A percentile compares a stretch with the other conserved stretches of the same genome.
phyloP scores from a whole-genome alignment of 2,113 vertebrate genomes.

The Ciconia stormi region DNA sequence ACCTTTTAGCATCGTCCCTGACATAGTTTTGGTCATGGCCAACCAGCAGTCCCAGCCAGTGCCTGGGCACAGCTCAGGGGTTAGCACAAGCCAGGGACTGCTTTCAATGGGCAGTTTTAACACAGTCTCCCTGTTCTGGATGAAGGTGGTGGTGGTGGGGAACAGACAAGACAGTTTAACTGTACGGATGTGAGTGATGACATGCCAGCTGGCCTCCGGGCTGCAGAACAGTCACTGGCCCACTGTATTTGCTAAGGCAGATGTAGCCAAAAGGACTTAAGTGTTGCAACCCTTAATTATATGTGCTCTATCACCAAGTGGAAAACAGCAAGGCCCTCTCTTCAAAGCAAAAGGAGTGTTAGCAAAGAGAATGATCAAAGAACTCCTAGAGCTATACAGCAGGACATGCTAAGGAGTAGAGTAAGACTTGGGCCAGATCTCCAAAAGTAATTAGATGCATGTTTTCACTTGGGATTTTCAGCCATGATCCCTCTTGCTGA shows the following conservation, averaged over 20 bases:
- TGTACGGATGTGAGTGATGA: neutral
- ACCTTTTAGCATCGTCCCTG: neutral
- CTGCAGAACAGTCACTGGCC: neutral
- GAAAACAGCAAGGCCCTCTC: neutral
- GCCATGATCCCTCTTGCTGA: neutral
- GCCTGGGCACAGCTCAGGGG: neutral
- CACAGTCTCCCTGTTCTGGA: neutral
- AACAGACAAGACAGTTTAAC: neutral
- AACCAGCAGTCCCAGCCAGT: neutral
- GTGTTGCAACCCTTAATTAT: neutral
- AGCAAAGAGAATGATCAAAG: conserved; percentile 12
- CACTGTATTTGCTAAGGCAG: neutral
- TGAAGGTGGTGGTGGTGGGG: neutral
- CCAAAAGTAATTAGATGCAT: neutral
- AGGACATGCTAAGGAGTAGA: neutral
- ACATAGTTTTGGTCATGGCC: neutral
- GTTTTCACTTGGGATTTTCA: conserved; percentile 1
- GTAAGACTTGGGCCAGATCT: neutral
- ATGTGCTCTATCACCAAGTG: neutral
- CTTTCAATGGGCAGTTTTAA: neutral
- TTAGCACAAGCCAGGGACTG: neutral
- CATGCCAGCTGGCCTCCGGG: neutral
- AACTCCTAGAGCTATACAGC: neutral
- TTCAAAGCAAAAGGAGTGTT: neutral
- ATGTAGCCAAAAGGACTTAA: neutral